Conservation (phyloP, 1,140 invertebrate species). For the Zaprionus inermis region DNA sequence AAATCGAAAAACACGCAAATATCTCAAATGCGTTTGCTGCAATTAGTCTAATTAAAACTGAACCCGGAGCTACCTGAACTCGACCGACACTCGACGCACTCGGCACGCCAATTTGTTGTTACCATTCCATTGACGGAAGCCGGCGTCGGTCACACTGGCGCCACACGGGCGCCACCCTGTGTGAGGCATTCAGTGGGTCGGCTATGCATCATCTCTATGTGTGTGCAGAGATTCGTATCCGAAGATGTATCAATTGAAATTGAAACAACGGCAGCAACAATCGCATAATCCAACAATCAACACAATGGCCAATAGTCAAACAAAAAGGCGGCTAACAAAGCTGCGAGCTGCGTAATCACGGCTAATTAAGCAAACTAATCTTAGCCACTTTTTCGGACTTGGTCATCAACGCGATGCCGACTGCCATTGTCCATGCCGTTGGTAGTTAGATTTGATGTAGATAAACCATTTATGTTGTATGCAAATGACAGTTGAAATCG, state of each 20-base stretch:
- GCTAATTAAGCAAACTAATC: slow-evolving; percentile 71
- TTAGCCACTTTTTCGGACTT: slow-evolving; percentile 37
- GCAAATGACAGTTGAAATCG: slow-evolving; percentile 71
- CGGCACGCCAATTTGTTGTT: slow-evolving; percentile 73
- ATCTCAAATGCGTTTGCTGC: slow-evolving; percentile 52
- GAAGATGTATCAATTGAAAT: slow-evolving; percentile 14
- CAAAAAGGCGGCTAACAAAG: slow-evolving; percentile 1
- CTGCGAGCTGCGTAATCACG: slow-evolving; percentile 53
- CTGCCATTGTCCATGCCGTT: slow-evolving; percentile 13
- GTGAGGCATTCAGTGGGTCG: slow-evolving; percentile 31
- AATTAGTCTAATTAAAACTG: slow-evolving; percentile 13
- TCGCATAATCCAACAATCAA: neutral
- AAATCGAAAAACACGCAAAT: slow-evolving; percentile 28
- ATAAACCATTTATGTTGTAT: slow-evolving; percentile 69
- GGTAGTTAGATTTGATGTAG: slow-evolving; percentile 70
- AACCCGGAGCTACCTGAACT: neutral
- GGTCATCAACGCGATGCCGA: slow-evolving; percentile 35
- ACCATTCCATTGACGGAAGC: slow-evolving; percentile 48
- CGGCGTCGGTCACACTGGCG: slow-evolving; percentile 68
- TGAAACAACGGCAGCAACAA: slow-evolving; percentile 27
- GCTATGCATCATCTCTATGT: too few species aligned
- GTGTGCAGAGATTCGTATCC: slow-evolving; percentile 16
- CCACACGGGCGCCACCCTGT: slow-evolving; percentile 69
- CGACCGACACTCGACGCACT: too few species aligned
- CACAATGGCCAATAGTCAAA: slow-evolving; percentile 10